These are phyloP conservation scores for Drosophila pseudotalamancana DNA, from an alignment of 2,888 invertebrate species.

Conservation along the genomic window DNA sequence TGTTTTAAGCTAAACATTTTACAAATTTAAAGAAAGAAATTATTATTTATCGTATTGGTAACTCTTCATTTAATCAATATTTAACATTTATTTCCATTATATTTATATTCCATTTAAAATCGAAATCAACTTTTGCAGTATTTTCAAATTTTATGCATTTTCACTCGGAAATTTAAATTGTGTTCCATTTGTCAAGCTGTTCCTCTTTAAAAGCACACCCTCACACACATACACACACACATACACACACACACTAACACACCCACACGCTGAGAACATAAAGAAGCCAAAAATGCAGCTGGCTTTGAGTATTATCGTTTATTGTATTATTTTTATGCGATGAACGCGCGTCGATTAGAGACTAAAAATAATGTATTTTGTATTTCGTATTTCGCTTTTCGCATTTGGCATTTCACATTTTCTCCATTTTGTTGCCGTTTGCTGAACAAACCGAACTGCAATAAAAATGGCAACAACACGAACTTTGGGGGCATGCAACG, in stretches of 20 bases:
- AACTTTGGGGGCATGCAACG: constrained; percentile 18
- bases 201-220: neutral
- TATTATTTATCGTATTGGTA: too few relatives aligned
- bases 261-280: constrained; percentile 42
- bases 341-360: constrained; percentile 80
- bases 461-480: constrained; percentile 58
- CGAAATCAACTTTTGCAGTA: too few relatives aligned
- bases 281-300: constrained; percentile 62
- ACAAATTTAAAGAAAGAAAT: too few relatives aligned
- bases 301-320: constrained; percentile 69
- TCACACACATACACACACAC: constrained; percentile 26
- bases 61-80: too few relatives aligned
- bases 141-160: too few relatives aligned
- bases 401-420: constrained; percentile 3
- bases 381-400: constrained; percentile 31
- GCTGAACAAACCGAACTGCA: constrained; percentile 58
- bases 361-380: constrained; percentile 77
- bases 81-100: too few relatives aligned
- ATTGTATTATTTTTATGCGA: constrained; percentile 80
- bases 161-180: too few relatives aligned
- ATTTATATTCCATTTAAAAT: too few relatives aligned
- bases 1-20: too few relatives aligned
- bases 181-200: too few relatives aligned
- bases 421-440: constrained; percentile 22
- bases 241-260: constrained; percentile 14